Conservation (phyloP, 2,888 invertebrate genomes). For the Mesochorus sp. region DNA sequence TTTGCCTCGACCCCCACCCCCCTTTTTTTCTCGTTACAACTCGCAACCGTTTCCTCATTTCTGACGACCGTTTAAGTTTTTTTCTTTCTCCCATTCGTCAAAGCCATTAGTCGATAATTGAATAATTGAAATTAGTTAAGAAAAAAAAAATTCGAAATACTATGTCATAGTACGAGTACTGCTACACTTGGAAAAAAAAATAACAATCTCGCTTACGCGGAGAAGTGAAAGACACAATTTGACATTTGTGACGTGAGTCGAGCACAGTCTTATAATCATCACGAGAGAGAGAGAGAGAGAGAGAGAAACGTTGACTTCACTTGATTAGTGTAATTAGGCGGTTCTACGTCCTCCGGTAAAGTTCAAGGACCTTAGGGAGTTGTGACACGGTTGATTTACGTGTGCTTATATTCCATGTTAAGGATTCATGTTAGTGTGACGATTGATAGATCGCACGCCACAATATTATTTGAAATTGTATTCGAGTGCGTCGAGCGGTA, state of each 20-base stretch:
- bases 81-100: not conserved
- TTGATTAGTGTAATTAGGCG: conserved; percentile 64
- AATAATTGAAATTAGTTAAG: not conserved
- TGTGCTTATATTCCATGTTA: conserved; percentile 4
- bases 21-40: not conserved
- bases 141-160: not conserved
- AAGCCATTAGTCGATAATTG: conserved; percentile 6
- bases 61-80: not conserved
- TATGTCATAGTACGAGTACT: no score
- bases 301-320: no score
- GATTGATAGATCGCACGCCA: not conserved
- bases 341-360: conserved; percentile 61
- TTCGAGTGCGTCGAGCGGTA: no score
- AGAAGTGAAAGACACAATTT: not conserved
- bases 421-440: no score
- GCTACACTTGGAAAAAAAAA: no score
- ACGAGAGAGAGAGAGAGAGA: conserved; percentile 29
- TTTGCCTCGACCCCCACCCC: not conserved
- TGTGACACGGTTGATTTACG: conserved; percentile 38
- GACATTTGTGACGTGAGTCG: conserved; percentile 27
- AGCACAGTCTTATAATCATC: conserved; percentile 25
- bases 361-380: conserved; percentile 62
- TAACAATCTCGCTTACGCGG: not conserved
- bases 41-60: not conserved
- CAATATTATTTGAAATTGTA: no score